phyloP scores from a whole-genome alignment of 2,888 invertebrate genomes.

The Neoaliturus tenellus region DNA sequence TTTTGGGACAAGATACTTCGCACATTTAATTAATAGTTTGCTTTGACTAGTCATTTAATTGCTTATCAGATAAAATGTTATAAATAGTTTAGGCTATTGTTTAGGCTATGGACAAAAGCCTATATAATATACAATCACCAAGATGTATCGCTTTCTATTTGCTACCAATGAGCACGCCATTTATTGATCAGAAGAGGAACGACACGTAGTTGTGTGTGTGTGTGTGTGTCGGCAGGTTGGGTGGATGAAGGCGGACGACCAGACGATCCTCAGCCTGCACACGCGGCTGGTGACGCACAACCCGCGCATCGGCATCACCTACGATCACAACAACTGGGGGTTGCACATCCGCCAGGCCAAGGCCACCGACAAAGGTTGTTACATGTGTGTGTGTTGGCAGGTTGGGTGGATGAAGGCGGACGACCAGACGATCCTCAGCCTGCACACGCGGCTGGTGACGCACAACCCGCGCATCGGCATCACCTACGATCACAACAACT shows the following conservation, averaged over 20 bases:
- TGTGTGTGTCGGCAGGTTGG: too few species aligned
- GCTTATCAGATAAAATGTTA: too few species aligned
- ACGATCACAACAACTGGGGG: constrained; percentile 91
- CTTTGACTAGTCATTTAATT: too few species aligned
- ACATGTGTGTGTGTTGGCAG: constrained; percentile 88
- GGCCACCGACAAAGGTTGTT: constrained; percentile 90
- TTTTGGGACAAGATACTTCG: too few species aligned
- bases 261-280: constrained; percentile 90
- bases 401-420: constrained; percentile 94
- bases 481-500: constrained; percentile 87
- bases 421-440: constrained; percentile 91
- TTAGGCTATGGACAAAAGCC: too few species aligned
- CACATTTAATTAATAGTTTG: too few species aligned
- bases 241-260: constrained; percentile 93
- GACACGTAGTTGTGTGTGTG: too few species aligned
- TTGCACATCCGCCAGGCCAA: constrained; percentile 88
- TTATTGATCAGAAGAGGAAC: too few species aligned
- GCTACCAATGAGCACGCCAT: too few species aligned
- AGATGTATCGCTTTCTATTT: too few species aligned
- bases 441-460: constrained; percentile 89
- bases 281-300: constrained; percentile 90
- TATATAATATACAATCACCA: too few species aligned
- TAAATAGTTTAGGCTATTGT: too few species aligned
- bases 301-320: constrained; percentile 86
- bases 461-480: constrained; percentile 90